These are phyloP conservation scores for Crotophaga sulcirostris DNA, from an alignment of 2,113 vertebrate genomes.

Conservation along the genomic window DNA sequence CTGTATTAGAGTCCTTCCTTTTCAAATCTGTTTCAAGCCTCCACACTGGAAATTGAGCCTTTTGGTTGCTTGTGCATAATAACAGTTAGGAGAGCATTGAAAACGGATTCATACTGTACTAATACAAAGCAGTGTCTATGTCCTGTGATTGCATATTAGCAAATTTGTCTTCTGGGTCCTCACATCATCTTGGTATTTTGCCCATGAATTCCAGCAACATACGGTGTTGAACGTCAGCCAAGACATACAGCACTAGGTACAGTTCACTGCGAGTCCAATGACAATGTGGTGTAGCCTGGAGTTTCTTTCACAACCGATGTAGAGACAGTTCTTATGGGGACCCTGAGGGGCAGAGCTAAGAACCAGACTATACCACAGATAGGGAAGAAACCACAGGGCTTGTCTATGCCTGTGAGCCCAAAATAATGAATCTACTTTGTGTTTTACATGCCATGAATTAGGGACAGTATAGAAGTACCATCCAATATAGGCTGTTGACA, in stretches of 20 bases:
- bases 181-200: neutral
- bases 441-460: neutral
- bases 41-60: neutral
- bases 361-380: neutral
- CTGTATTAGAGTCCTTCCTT: neutral
- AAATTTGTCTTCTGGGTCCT: neutral
- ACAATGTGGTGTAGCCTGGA: neutral
- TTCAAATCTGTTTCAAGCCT: neutral
- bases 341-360: neutral
- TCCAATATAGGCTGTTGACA: neutral
- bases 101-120: neutral
- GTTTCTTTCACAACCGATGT: neutral
- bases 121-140: neutral
- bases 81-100: neutral
- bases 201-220: neutral
- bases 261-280: neutral
- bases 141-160: neutral
- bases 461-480: neutral
- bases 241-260: neutral
- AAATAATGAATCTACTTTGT: neutral
- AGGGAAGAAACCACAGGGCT: neutral
- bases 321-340: neutral
- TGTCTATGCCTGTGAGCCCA: neutral
- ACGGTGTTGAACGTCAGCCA: neutral
- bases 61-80: neutral